Percentiles rank a stretch among this genome's conserved stretches.
Conservation (phyloP, 2,888 invertebrate genomes). For the Agapetus fuscipes region DNA sequence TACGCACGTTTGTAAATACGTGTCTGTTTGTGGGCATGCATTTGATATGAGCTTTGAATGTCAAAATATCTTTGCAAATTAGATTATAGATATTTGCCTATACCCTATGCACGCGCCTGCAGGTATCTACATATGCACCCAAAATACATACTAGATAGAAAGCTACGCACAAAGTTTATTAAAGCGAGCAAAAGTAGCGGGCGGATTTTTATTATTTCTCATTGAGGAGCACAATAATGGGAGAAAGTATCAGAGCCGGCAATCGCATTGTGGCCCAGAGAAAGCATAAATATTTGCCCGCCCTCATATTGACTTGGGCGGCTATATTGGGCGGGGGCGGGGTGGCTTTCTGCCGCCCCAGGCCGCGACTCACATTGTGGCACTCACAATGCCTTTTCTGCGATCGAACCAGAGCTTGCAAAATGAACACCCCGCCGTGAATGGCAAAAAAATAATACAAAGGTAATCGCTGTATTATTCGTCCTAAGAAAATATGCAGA, state of each 20-base stretch:
- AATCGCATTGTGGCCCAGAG: constrained; percentile 18
- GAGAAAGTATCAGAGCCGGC: constrained; percentile 9
- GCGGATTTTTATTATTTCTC: background rate
- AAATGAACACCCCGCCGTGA: too few relatives aligned
- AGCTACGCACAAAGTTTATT: background rate
- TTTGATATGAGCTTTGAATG: too few relatives aligned
- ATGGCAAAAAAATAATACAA: background rate
- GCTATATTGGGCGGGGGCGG: constrained; percentile 17
- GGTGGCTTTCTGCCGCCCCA: constrained; percentile 8
- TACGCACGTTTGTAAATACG: too few relatives aligned
- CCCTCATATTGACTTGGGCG: constrained; percentile 18
- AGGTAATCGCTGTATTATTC: too few relatives aligned
- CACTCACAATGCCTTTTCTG: constrained; percentile 12
- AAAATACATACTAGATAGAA: too few relatives aligned
- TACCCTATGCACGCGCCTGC: too few relatives aligned
- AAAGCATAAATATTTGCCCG: constrained; percentile 21
- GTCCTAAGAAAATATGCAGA: too few relatives aligned
- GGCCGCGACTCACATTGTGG: constrained; percentile 18
- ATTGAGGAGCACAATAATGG: background rate
- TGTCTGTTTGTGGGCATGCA: too few relatives aligned
- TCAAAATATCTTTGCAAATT: too few relatives aligned
- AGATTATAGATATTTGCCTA: too few relatives aligned
- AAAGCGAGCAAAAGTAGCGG: background rate
- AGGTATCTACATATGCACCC: too few relatives aligned
- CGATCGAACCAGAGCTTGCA: background rate